These are phyloP conservation scores for Lasiurus borealis DNA, from an alignment of 2,113 vertebrate genomes.

Conservation along the genomic window DNA sequence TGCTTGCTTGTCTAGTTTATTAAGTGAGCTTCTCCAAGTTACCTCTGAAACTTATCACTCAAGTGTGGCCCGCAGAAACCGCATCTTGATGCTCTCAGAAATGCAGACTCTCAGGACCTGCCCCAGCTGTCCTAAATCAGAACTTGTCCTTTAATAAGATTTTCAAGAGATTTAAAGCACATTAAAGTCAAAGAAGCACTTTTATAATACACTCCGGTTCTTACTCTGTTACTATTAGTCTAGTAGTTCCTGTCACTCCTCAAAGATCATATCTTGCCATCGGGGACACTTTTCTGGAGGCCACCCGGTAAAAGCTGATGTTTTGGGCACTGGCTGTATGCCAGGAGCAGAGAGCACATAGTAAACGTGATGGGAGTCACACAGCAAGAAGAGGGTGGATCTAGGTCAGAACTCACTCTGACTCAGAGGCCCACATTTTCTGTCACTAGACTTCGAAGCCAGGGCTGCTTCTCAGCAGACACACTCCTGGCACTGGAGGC, in stretches of 20 bases:
- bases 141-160: background rate
- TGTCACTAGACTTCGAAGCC: background rate
- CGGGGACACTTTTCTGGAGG: background rate
- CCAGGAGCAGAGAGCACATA: background rate
- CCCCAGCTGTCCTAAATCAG: background rate
- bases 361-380: background rate
- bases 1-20: background rate
- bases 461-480: background rate
- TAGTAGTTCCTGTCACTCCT: background rate
- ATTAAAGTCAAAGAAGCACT: background rate
- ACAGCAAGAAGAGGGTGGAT: background rate
- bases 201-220: slow-evolving; percentile 9
- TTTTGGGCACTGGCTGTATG: background rate
- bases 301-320: background rate
- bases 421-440: background rate
- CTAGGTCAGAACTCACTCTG: background rate
- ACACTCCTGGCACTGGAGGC: background rate
- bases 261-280: background rate
- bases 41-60: background rate
- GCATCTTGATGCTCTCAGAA: background rate
- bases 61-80: background rate
- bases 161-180: background rate
- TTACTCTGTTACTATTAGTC: background rate
- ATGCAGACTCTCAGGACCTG: background rate
- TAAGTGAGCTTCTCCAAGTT: background rate